Conservation (phyloP, 92 coral and sea anemone species). For the Epizoanthus scotinus region DNA sequence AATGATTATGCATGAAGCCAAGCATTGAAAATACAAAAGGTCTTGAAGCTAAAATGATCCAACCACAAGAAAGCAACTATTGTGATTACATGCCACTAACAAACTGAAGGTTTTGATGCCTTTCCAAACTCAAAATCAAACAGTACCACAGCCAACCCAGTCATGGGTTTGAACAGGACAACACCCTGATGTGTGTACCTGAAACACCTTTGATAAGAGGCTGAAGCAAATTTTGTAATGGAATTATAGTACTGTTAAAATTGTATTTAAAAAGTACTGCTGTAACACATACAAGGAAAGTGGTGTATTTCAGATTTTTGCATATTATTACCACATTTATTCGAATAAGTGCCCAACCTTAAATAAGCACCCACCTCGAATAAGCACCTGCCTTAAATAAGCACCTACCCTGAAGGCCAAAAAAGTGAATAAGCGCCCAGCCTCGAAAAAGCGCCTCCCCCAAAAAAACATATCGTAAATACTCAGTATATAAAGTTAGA, state of each 20-base stretch:
- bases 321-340: too few species aligned
- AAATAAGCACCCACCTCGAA: too few species aligned
- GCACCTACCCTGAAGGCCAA: too few species aligned
- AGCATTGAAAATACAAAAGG: not conserved
- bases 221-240: too few species aligned
- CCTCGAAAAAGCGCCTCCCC: too few species aligned
- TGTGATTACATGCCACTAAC: not conserved
- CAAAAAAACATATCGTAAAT: too few species aligned
- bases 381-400: too few species aligned
- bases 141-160: not conserved
- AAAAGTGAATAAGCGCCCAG: too few species aligned
- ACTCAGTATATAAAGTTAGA: too few species aligned
- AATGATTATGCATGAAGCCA: not conserved
- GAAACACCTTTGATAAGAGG: slow-evolving; percentile 17
- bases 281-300: not conserved
- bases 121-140: slow-evolving; percentile 22
- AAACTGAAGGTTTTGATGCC: slow-evolving; percentile 14
- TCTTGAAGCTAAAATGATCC: not conserved
- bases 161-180: not conserved
- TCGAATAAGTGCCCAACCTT: too few species aligned
- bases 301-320: not conserved
- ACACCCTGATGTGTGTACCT: slow-evolving; percentile 3
- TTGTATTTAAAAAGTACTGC: slow-evolving; percentile 7
- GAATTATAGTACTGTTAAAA: not conserved
- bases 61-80: not conserved